A percentile compares a stretch with the other conserved stretches of the same genome.
Conservation (phyloP, 2,113 vertebrate species). For the Alligator sinensis region DNA sequence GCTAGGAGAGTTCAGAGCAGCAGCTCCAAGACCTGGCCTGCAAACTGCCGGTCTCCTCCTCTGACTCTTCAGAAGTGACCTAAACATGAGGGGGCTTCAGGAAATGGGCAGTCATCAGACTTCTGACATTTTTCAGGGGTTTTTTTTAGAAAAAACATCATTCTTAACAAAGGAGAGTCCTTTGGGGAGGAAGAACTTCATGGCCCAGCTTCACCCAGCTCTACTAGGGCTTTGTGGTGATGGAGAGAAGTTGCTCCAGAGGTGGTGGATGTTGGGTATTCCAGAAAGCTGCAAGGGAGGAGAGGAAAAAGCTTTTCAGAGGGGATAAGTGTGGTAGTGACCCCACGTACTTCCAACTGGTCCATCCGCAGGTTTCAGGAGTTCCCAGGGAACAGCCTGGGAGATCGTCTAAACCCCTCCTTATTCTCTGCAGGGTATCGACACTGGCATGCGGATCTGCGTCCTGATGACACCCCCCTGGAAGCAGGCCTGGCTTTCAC, state of each 20-base stretch:
- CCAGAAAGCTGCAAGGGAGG: neutral
- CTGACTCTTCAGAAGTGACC: neutral
- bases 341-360: neutral
- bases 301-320: neutral
- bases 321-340: neutral
- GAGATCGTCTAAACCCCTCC: neutral
- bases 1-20: neutral
- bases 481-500: slow-evolving; percentile 94
- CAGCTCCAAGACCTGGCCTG: neutral
- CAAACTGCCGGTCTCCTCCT: neutral
- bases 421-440: slow-evolving; percentile 85
- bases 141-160: neutral
- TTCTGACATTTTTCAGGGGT: neutral
- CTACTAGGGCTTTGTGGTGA: neutral
- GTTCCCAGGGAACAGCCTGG: neutral
- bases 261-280: neutral
- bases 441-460: slow-evolving; percentile 95
- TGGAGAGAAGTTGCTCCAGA: neutral
- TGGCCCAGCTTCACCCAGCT: neutral
- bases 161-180: too few relatives aligned
- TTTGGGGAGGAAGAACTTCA: neutral
- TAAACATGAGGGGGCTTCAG: neutral
- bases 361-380: neutral
- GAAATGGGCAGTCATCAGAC: neutral
- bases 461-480: slow-evolving; percentile 90